Conservation (phyloP, 1,140 invertebrate species). For the Drosophila prosaltans region DNA sequence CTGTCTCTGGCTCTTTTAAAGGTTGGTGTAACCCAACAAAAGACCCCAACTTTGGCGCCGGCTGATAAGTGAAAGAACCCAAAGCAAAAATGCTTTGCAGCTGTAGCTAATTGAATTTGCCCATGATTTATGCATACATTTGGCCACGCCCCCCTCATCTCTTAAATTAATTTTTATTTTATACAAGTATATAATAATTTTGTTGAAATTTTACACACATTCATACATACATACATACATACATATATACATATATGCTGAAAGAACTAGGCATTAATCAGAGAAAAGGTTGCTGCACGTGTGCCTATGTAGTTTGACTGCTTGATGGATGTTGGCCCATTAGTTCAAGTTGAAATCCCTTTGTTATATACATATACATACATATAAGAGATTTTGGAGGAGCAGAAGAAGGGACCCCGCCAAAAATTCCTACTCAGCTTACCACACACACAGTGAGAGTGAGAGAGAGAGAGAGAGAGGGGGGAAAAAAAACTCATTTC, state of each 20-base stretch:
- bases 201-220: background rate
- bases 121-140: slow-evolving; percentile 48
- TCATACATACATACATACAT: background rate
- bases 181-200: background rate
- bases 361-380: slow-evolving; percentile 3
- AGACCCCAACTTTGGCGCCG: background rate
- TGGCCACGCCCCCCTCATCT: background rate
- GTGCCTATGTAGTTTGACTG: slow-evolving; percentile 13
- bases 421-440: background rate
- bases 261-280: slow-evolving; percentile 50
- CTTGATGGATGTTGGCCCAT: slow-evolving; percentile 56
- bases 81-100: slow-evolving; percentile 8
- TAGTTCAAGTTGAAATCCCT: slow-evolving; percentile 51
- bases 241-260: background rate
- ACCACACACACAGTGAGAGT: background rate
- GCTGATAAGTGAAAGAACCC: background rate
- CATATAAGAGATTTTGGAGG: slow-evolving; percentile 4
- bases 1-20: slow-evolving; percentile 5
- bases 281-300: slow-evolving; percentile 16
- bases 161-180: background rate
- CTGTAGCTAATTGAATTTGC: slow-evolving; percentile 51
- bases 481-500: slow-evolving; percentile 64
- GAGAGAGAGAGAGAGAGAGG: no score
- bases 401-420: slow-evolving; percentile 12
- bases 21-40: background rate